These are phyloP conservation scores for Cepaea hortensis DNA, from an alignment of 2,888 invertebrate species.

Conservation along the genomic window DNA sequence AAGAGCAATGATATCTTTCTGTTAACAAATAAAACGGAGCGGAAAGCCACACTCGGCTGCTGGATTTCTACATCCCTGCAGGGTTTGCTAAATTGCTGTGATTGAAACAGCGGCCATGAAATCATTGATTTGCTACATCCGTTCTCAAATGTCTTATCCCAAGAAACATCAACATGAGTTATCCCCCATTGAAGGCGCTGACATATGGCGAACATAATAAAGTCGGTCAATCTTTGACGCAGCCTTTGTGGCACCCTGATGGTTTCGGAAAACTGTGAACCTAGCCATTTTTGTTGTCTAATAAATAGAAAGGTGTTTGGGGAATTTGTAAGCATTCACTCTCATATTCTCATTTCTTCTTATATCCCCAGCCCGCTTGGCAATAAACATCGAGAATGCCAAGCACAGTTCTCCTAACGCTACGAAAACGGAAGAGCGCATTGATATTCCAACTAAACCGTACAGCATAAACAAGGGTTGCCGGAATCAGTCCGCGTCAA, in stretches of 20 bases:
- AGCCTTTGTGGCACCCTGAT: slow-evolving; percentile 22
- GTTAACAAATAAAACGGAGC: no score
- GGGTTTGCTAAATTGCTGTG: not conserved
- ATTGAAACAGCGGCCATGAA: not conserved
- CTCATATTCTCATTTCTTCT: slow-evolving; percentile 39
- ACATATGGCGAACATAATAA: slow-evolving; percentile 25
- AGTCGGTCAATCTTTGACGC: slow-evolving; percentile 14
- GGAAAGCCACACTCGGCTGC: no score
- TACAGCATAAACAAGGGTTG: slow-evolving; percentile 37
- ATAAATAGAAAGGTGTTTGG: slow-evolving; percentile 36
- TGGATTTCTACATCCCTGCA: not conserved
- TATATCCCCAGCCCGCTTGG: slow-evolving; percentile 20
- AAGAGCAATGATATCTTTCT: no score
- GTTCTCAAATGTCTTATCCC: not conserved
- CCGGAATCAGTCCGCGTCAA: slow-evolving; percentile 33
- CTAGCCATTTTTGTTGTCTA: slow-evolving; percentile 26
- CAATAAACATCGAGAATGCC: slow-evolving; percentile 45
- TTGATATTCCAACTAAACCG: slow-evolving; percentile 41
- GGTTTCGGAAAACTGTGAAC: slow-evolving; percentile 13
- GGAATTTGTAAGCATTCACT: slow-evolving; percentile 41
- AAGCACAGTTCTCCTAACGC: slow-evolving; percentile 18
- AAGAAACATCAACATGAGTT: not conserved
- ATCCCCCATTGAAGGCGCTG: not conserved
- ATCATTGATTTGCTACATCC: not conserved
- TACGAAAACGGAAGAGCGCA: slow-evolving; percentile 38